Evolutionary conservation across 2,888 invertebrate genomes (phyloP).

Genomic region (Brachyopa scutellaris): DNA sequence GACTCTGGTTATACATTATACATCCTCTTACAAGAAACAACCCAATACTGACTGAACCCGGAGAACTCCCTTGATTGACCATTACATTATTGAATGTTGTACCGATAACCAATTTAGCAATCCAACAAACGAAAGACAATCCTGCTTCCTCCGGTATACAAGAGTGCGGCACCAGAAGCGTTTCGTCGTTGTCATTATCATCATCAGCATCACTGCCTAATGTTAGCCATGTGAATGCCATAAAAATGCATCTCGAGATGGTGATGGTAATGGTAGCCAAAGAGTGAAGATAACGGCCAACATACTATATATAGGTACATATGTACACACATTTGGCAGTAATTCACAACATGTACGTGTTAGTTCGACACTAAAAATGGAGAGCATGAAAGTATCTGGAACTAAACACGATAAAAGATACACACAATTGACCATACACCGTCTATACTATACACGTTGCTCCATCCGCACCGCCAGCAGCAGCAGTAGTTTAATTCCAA

Average conservation of each 20-base stretch:
- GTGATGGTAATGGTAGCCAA: constrained; percentile 70
- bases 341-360: constrained; percentile 72
- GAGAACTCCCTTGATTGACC: constrained; percentile 16
- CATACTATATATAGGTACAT: constrained; percentile 1
- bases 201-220: constrained; percentile 32
- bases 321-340: constrained; percentile 48
- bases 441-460: constrained; percentile 36
- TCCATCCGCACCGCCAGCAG: constrained; percentile 33
- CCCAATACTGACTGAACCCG: background rate
- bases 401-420: constrained; percentile 68
- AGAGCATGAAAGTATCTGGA: constrained; percentile 72
- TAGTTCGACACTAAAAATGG: constrained; percentile 71
- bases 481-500: constrained; percentile 31
- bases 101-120: constrained; percentile 10
- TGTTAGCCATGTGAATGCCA: constrained; percentile 53
- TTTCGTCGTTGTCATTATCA: constrained; percentile 5
- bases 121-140: constrained; percentile 1
- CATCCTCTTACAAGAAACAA: background rate
- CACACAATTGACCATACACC: constrained; percentile 27
- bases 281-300: constrained; percentile 48
- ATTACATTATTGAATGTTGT: constrained; percentile 30
- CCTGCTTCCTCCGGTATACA: constrained; percentile 13
- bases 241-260: constrained; percentile 66
- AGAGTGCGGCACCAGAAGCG: background rate
- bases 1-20: too few species aligned